phyloP scores from a whole-genome alignment of 2,888 invertebrate genomes.

The Coelogynopora nodosa region DNA sequence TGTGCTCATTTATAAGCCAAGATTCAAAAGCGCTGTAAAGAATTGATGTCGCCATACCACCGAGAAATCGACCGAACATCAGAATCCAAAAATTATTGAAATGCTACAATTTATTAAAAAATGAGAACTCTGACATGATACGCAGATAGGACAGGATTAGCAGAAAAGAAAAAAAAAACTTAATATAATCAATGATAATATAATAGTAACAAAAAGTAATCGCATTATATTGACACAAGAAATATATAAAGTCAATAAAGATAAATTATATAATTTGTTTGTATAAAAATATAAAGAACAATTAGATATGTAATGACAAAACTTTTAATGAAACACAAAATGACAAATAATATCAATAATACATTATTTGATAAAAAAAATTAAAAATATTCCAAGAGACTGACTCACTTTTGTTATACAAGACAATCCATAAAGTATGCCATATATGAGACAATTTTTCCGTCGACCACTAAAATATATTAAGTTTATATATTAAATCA shows the following conservation, averaged over 20 bases:
- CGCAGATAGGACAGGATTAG: neutral
- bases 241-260: too few relatives aligned
- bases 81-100: slow-evolving; percentile 63
- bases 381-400: too few relatives aligned
- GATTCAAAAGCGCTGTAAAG: slow-evolving; percentile 65
- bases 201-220: neutral
- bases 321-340: too few relatives aligned
- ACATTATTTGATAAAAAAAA: too few relatives aligned
- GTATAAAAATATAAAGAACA: too few relatives aligned
- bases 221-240: too few relatives aligned
- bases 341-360: neutral
- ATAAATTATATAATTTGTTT: too few relatives aligned
- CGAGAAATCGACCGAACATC: slow-evolving; percentile 63
- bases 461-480: slow-evolving; percentile 63
- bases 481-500: neutral
- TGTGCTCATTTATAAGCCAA: slow-evolving; percentile 64
- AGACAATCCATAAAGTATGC: slow-evolving; percentile 62
- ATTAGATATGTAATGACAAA: too few relatives aligned
- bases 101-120: too few relatives aligned
- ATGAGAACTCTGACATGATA: slow-evolving; percentile 25
- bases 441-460: slow-evolving; percentile 64
- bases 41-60: slow-evolving; percentile 65
- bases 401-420: slow-evolving; percentile 64
- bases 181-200: slow-evolving; percentile 35
- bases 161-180: neutral